These are phyloP conservation scores for Protobothrops flavoviridis DNA, from an alignment of 2,113 vertebrate species.

Conservation along the genomic window DNA sequence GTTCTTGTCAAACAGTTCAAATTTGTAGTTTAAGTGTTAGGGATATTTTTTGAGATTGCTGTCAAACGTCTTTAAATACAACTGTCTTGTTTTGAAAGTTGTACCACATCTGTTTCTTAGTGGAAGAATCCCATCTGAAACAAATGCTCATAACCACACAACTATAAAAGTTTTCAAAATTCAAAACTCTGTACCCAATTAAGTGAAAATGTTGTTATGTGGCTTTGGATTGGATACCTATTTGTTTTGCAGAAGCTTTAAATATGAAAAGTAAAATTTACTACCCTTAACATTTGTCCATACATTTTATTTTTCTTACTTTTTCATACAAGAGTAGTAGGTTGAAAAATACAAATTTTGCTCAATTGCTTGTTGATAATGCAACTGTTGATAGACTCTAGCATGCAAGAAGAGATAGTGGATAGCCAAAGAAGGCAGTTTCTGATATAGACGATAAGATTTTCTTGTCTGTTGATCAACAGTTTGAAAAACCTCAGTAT, in stretches of 20 bases:
- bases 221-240: neutral
- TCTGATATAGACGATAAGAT: constrained; percentile 52
- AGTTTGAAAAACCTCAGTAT: constrained; percentile 45
- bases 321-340: constrained; percentile 64
- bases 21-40: neutral
- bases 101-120: constrained; percentile 7
- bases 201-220: neutral
- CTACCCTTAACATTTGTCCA: constrained; percentile 60
- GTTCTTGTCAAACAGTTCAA: neutral
- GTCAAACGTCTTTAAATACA: neutral
- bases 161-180: neutral
- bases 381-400: constrained; percentile 60
- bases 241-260: constrained; percentile 64
- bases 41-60: neutral
- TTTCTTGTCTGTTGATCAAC: constrained; percentile 48
- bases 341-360: constrained; percentile 73
- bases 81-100: neutral
- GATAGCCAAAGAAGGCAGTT: constrained; percentile 42
- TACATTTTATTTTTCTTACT: constrained; percentile 71
- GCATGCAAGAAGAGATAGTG: constrained; percentile 67
- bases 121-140: constrained; percentile 32
- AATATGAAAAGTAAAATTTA: constrained; percentile 58
- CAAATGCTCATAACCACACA: constrained; percentile 1
- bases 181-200: neutral
- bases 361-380: constrained; percentile 49